Conservation (phyloP, 2,113 vertebrate genomes). For the Ramphastos sulfuratus region DNA sequence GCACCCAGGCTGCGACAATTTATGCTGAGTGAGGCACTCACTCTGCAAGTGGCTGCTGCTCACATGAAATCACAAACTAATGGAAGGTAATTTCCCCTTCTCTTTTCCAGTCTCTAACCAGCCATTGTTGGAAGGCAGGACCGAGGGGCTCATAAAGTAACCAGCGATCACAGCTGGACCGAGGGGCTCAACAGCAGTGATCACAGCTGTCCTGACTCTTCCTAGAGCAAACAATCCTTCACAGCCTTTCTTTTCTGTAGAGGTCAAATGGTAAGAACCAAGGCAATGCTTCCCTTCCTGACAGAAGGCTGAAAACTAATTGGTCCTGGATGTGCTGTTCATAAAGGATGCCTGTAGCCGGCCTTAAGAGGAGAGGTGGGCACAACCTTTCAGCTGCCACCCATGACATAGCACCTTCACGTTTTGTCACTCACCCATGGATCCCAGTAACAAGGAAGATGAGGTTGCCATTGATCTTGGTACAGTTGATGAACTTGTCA, state of each 20-base stretch:
- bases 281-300: background rate
- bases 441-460: slow-evolving; percentile 98
- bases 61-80: background rate
- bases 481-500: slow-evolving; percentile 96
- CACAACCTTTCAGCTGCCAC: background rate
- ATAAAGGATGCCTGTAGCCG: background rate
- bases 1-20: background rate
- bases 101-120: background rate
- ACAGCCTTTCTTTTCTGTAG: background rate
- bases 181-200: background rate
- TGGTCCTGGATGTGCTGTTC: background rate
- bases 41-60: background rate
- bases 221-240: background rate
- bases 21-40: background rate
- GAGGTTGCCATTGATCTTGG: slow-evolving; percentile 98
- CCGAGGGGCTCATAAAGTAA: background rate
- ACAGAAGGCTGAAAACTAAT: background rate
- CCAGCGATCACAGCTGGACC: background rate
- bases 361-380: background rate
- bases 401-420: background rate
- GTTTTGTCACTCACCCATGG: slow-evolving; percentile 85
- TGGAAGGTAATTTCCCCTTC: background rate
- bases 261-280: background rate
- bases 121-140: background rate
- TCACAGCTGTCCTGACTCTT: background rate